Evolutionary conservation across 2,888 invertebrate species (phyloP), one percentile per base, ranked within the genome.

Genomic region (Lasioglossum pauxillum): DNA sequence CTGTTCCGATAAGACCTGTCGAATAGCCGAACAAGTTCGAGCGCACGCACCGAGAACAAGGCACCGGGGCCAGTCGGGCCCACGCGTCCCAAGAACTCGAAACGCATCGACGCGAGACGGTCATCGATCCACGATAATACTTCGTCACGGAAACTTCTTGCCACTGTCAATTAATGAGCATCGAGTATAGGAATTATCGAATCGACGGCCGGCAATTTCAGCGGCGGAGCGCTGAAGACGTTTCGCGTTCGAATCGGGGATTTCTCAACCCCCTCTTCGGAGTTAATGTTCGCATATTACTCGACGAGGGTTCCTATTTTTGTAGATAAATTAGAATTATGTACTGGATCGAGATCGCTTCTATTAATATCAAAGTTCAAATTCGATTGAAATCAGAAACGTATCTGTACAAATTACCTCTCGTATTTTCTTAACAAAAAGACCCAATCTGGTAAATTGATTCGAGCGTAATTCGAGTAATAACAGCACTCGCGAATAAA

Each of bases 1-100:
- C 14, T 49, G 67, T 14, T 53, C 76, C 69, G 89, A 89, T 89
- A 89, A 89, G 82, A 80, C 74, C 77, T 83, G 74, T 79, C 67
- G 80, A 76, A 44, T 64, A 57, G 23, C 75, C 72, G 80, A 78
- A 76, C 77, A 72, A 46, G 35, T 38, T 49, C 74, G 60, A 41
- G 35, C 69, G 19, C 78, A 71, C 69, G 69, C 78, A 69, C 27
- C 78, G 49, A 27, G 49, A 16, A 69, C 69, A 69, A 5, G 75
- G 35, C 38, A 75, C 78, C 53, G 53, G 49, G 5, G 46, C 49
- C 7, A 23, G 60, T 12, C 82, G 83, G 80, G 57, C 64, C 67
- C 60, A 53, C 53, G 69, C 67, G 80, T 73, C 57, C 75, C 78
- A 71, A 75, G 82, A 76, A 80, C 64, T 80, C 75, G 81, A 78